Evolutionary conservation across 2,888 invertebrate species (phyloP).

Genomic region (Suillia variegata): DNA sequence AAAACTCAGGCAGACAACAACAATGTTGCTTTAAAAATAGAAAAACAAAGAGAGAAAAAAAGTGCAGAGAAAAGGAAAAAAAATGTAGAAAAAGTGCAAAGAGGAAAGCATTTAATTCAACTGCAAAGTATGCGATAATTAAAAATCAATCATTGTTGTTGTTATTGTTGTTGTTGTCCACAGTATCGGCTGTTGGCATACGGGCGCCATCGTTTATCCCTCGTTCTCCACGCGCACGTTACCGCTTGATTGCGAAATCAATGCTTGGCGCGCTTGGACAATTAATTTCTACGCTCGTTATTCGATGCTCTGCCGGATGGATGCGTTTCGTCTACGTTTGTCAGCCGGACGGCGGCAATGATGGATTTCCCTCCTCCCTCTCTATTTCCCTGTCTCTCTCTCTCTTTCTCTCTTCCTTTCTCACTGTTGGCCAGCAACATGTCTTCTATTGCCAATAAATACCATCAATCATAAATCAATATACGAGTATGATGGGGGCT

Average conservation of each 20-base stretch:
- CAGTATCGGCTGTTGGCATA: background rate
- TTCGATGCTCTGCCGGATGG: background rate
- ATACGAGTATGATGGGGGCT: too few relatives aligned
- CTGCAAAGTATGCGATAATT: conserved; percentile 1
- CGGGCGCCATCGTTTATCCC: background rate
- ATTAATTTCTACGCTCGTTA: background rate
- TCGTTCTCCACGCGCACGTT: background rate
- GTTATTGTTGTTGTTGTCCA: background rate
- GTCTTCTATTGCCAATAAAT: background rate
- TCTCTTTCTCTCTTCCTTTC: too few relatives aligned
- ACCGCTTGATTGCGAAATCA: background rate
- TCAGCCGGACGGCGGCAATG: background rate
- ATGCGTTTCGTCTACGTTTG: background rate
- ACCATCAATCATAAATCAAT: background rate
- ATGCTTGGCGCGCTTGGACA: background rate
- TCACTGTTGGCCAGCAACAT: too few relatives aligned
- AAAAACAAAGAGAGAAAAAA: background rate
- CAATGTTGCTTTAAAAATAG: background rate
- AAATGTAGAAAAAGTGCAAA: too few relatives aligned
- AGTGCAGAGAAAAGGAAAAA: background rate
- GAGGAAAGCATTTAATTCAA: background rate
- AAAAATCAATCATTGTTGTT: background rate
- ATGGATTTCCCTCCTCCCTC: background rate
- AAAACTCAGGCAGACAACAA: background rate
- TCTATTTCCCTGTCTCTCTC: too few relatives aligned